These are phyloP conservation scores for Aldabrachelys gigantea DNA, from an alignment of 2,113 vertebrate species.

Conservation along the genomic window DNA sequence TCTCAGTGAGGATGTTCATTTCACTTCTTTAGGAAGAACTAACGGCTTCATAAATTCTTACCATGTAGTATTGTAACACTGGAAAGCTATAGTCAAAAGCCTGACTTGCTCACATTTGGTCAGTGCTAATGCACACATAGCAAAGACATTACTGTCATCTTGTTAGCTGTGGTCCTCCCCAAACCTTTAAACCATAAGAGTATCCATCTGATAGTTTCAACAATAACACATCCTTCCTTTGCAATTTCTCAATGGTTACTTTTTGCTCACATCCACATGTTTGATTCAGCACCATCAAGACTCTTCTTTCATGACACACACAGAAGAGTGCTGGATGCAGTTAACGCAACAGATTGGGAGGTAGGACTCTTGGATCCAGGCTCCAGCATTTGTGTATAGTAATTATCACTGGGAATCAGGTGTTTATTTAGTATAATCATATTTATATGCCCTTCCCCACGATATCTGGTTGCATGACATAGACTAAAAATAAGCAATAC, in stretches of 20 bases:
- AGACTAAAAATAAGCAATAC: background rate
- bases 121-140: background rate
- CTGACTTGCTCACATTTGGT: background rate
- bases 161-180: background rate
- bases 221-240: background rate
- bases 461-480: background rate
- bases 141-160: background rate
- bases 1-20: background rate
- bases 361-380: background rate
- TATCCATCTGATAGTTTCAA: background rate
- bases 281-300: background rate
- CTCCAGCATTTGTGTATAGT: background rate
- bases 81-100: background rate
- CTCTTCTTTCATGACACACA: background rate
- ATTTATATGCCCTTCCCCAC: background rate
- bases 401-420: background rate
- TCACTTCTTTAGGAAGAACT: background rate
- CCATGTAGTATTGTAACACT: background rate
- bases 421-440: background rate
- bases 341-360: background rate
- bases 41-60: background rate
- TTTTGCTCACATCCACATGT: background rate
- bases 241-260: slow-evolving; percentile 4
- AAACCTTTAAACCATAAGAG: background rate
- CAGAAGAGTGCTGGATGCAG: background rate